Percentiles rank a stretch among this genome's conserved stretches.
Conservation (phyloP, 2,797 vertebrate species). For the Myotis planiceps region DNA sequence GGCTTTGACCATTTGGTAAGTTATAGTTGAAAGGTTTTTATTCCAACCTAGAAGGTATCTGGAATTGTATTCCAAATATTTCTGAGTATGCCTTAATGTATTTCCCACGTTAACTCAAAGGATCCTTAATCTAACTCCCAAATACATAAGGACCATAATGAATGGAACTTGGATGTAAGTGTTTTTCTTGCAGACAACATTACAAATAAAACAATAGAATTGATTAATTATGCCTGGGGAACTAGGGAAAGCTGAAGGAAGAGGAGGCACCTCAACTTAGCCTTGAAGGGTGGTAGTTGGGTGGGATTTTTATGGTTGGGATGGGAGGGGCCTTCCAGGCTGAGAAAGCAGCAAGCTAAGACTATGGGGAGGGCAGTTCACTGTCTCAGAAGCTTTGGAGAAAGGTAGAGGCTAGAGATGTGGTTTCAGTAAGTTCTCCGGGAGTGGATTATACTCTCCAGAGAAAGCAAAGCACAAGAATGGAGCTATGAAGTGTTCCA, state of each 20-base stretch:
- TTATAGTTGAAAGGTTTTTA: conserved; percentile 1
- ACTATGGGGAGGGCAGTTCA: background rate
- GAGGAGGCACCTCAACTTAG: background rate
- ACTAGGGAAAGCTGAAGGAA: background rate
- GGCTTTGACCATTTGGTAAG: background rate
- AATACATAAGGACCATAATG: background rate
- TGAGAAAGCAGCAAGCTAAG: conserved; percentile 26
- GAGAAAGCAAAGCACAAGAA: background rate
- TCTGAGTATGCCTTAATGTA: background rate
- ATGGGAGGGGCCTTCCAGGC: background rate
- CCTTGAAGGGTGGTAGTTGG: background rate
- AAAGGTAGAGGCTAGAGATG: background rate
- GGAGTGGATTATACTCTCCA: background rate
- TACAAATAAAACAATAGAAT: conserved; percentile 13
- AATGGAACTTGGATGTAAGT: background rate
- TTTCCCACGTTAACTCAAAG: background rate
- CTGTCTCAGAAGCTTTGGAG: background rate
- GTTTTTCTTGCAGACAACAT: background rate
- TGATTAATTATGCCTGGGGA: background rate
- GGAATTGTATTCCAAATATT: background rate
- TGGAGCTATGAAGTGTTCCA: background rate
- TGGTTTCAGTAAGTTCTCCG: background rate
- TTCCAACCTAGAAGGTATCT: background rate
- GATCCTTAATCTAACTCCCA: background rate
- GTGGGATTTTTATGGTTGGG: background rate